These are phyloP conservation scores for Porites lobata DNA, from an alignment of 92 coral and sea anemone genomes.

Conservation along the genomic window DNA sequence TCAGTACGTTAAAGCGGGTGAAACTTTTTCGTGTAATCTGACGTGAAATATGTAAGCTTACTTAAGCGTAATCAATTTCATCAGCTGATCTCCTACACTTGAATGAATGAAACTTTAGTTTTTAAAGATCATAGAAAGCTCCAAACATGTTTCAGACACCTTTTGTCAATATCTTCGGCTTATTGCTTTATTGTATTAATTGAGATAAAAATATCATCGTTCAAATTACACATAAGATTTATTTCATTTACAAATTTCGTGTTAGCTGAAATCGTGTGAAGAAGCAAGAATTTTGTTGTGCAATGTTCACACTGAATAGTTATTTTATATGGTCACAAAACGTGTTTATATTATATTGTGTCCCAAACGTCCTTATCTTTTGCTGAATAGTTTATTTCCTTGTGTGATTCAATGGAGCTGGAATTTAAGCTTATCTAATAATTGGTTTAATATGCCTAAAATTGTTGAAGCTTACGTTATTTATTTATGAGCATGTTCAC, in stretches of 20 bases:
- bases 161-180: background rate
- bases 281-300: no score
- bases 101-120: background rate
- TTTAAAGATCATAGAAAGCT: background rate
- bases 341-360: no score
- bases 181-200: background rate
- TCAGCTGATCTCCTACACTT: background rate
- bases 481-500: no score
- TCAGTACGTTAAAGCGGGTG: conserved; percentile 19
- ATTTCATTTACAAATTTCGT: background rate
- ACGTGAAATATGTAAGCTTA: background rate
- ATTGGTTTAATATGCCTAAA: no score
- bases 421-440: no score
- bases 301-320: background rate
- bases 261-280: background rate
- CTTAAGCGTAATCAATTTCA: no score
- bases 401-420: background rate
- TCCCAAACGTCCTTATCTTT: background rate
- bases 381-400: background rate
- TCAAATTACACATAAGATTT: no score
- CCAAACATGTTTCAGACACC: background rate
- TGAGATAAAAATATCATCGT: background rate
- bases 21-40: background rate
- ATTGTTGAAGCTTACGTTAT: no score
- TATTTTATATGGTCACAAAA: background rate